A percentile compares a stretch with the other conserved stretches of the same genome.
Conservation (phyloP, 2,113 vertebrate species). For the Narcine bancroftii region DNA sequence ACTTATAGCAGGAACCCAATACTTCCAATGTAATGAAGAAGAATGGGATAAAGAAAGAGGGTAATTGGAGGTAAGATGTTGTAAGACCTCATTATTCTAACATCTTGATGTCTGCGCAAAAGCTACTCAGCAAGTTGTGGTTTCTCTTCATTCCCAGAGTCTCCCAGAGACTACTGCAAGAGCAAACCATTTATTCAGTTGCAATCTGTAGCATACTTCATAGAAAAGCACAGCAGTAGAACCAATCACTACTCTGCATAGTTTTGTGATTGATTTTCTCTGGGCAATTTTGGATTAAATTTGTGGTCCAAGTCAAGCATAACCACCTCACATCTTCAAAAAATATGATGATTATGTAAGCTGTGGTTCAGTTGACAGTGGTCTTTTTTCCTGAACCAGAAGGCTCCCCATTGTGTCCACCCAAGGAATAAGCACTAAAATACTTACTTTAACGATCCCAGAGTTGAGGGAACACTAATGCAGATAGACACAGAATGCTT, state of each 20-base stretch:
- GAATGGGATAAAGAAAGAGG: neutral
- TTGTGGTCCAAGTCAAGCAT: neutral
- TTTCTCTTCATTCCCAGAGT: neutral
- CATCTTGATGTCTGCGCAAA: neutral
- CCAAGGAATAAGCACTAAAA: too few species aligned
- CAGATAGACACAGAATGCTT: too few species aligned
- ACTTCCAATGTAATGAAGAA: neutral
- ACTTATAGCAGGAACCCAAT: neutral
- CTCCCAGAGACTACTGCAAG: neutral
- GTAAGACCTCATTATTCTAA: neutral
- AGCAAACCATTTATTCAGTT: too few species aligned
- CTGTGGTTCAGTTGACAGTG: too few species aligned
- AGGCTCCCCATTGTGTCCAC: too few species aligned
- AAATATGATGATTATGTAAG: too few species aligned
- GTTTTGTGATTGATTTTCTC: neutral
- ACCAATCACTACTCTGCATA: neutral
- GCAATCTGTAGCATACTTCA: neutral
- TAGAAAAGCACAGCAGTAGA: neutral
- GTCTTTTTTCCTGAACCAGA: too few species aligned
- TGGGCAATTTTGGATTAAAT: neutral
- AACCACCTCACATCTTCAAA: too few species aligned
- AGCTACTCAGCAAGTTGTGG: neutral
- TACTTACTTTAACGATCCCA: too few species aligned
- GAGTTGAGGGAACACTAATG: too few species aligned
- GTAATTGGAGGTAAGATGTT: neutral